Base-by-base conservation (phyloP, 2,113 vertebrate species). In the Mionectes macconnelli region DNA sequence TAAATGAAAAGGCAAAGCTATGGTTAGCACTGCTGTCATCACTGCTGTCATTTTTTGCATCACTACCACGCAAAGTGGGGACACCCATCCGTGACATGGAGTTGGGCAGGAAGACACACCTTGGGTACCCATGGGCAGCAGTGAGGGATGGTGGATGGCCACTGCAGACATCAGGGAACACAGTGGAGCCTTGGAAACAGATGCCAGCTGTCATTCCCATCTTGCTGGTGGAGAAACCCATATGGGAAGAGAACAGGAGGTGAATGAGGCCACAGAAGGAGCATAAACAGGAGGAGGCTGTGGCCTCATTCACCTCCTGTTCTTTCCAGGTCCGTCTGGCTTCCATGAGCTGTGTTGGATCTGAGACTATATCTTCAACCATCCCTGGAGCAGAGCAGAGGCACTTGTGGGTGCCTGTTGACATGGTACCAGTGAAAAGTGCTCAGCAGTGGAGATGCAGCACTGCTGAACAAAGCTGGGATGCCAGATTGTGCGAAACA, bases 171-270 rank as follows among this genome's bases (percentile, higher is more conserved):
- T 19, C 11, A 78, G 28, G 74, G 64, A 78, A 31, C 0, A 0
- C 0, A 4, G 16, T 21, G 11, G 68, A 86, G 39, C 50, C 3
- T 2, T 4, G 6, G 83, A 67, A 92, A 75, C 86, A 96, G 86
- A 86, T 87, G 62, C 5, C 37, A 84, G 40, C 77, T 95, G 94
- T 96, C 94, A 91, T 90, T 91, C 47, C 45, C 59, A 79, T 94
- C 83, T 84, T 83, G 35, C 22, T 37, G 2, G n/a, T 91, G 44
- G 64, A 83, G 68, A 90, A 95, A 84, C 28, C 44, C 83, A 92
- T 94, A 87, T 62, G 35, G 73, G 40, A 42, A 77, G 50, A 84
- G 88, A 96, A 86, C 82, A 95, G 93, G 85, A 93, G 90, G 95
- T 74, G 79, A 96, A 90, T 70, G 94, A 94, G 93, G 85, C 39